These are phyloP conservation scores for Callyntrura sp. DNA, from an alignment of 2,888 invertebrate genomes.

Conservation along the genomic window DNA sequence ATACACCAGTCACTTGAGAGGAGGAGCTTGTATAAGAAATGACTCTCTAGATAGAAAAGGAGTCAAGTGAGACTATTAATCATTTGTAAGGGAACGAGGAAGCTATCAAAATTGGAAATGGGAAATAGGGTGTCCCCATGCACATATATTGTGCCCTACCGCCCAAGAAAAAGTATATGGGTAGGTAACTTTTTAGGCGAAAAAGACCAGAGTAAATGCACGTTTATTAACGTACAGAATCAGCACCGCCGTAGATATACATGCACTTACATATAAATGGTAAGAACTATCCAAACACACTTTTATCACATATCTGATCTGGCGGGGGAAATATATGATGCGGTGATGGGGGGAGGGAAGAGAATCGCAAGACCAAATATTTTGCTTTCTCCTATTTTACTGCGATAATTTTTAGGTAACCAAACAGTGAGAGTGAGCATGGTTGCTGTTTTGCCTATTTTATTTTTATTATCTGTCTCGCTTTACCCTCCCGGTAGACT, in stretches of 20 bases:
- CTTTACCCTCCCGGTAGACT: too few relatives aligned
- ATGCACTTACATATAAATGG: too few relatives aligned
- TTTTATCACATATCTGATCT: neutral
- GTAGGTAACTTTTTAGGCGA: slow-evolving; percentile 6
- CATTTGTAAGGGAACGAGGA: slow-evolving; percentile 40
- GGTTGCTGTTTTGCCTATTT: neutral
- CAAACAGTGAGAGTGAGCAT: too few relatives aligned
- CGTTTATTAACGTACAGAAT: neutral
- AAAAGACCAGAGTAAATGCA: neutral
- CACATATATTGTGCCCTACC: slow-evolving; percentile 45
- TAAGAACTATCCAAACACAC: too few relatives aligned
- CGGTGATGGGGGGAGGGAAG: neutral
- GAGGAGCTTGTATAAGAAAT: slow-evolving; percentile 18
- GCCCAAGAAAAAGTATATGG: neutral
- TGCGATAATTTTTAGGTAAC: neutral
- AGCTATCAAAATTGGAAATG: slow-evolving; percentile 63
- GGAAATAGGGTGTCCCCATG: slow-evolving; percentile 55
- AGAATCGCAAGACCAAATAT: neutral
- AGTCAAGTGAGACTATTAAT: slow-evolving; percentile 73
- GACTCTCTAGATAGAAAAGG: slow-evolving; percentile 46
- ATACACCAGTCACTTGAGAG: slow-evolving; percentile 19
- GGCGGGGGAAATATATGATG: neutral
- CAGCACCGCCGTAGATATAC: too few relatives aligned
- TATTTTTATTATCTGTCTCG: neutral
- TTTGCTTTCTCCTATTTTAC: neutral